Conservation (phyloP, 2,113 vertebrate species). For the Chaetops frenatus region DNA sequence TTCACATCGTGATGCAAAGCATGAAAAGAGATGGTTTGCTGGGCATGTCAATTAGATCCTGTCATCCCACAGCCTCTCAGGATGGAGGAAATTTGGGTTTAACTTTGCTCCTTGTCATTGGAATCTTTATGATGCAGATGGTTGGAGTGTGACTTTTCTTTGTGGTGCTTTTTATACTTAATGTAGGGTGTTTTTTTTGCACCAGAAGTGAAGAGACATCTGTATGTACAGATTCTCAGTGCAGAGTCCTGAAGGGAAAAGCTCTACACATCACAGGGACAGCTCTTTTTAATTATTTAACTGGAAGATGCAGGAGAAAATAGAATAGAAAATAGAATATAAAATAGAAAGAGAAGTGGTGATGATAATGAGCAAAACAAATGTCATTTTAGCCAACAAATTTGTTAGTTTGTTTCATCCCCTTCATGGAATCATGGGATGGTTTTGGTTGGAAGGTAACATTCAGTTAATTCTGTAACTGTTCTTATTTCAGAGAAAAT, state of each 20-base stretch:
- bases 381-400: neutral
- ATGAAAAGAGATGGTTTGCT: neutral
- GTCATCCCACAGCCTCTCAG: neutral
- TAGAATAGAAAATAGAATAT: neutral
- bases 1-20: neutral
- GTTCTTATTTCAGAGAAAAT: constrained; percentile 80
- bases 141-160: neutral
- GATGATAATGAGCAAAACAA: neutral
- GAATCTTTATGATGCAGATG: neutral
- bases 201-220: neutral
- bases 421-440: neutral
- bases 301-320: neutral
- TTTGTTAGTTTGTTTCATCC: neutral
- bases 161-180: neutral
- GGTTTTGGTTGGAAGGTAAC: neutral
- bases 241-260: neutral
- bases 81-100: neutral
- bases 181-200: neutral
- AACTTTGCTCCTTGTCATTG: neutral
- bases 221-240: neutral
- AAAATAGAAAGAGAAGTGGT: neutral
- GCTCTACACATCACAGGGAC: neutral
- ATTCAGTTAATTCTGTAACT: neutral
- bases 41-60: neutral
- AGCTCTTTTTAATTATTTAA: neutral